A percentile compares a stretch with the other conserved stretches of the same genome.
Evolutionary conservation across 2,888 invertebrate genomes (phyloP).

Genomic region (Acleris laterana): DNA sequence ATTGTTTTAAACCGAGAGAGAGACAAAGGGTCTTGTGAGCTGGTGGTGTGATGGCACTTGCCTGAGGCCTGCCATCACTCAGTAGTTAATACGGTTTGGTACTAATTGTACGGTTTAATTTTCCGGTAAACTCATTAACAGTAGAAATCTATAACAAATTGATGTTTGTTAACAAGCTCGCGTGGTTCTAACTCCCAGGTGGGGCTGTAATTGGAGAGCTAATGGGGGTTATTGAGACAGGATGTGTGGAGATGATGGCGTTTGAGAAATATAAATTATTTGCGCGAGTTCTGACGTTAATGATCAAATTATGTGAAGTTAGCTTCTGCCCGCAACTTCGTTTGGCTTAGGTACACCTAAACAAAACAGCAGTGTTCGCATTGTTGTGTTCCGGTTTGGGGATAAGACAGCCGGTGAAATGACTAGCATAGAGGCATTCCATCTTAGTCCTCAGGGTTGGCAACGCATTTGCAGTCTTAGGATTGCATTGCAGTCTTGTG

Average conservation of each 20-base stretch:
- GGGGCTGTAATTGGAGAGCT: conserved; percentile 22
- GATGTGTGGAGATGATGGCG: conserved; percentile 16
- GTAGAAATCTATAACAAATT: conserved; percentile 60
- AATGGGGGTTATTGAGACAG: conserved; percentile 31
- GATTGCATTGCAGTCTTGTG: too few species aligned
- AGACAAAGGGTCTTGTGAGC: conserved; percentile 41
- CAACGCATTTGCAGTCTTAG: too few species aligned
- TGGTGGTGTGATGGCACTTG: conserved; percentile 62
- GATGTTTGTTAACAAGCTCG: conserved; percentile 47
- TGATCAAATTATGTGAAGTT: not conserved
- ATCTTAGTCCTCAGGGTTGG: too few species aligned
- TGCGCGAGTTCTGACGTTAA: conserved; percentile 1
- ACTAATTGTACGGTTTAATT: conserved; percentile 72
- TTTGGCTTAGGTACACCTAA: too few species aligned
- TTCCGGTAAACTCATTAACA: conserved; percentile 77
- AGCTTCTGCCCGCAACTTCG: not conserved
- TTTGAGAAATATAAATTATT: too few species aligned
- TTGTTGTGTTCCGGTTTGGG: too few species aligned
- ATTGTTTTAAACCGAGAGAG: conserved; percentile 35
- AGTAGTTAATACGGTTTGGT: conserved; percentile 65
- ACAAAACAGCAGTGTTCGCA: too few species aligned
- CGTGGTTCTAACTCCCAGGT: conserved; percentile 36
- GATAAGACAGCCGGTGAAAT: too few species aligned
- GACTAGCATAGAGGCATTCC: too few species aligned
- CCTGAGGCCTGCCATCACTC: conserved; percentile 72